Evolutionary conservation across 2,113 vertebrate species (phyloP).

Genomic region (Stictonetta naevosa): DNA sequence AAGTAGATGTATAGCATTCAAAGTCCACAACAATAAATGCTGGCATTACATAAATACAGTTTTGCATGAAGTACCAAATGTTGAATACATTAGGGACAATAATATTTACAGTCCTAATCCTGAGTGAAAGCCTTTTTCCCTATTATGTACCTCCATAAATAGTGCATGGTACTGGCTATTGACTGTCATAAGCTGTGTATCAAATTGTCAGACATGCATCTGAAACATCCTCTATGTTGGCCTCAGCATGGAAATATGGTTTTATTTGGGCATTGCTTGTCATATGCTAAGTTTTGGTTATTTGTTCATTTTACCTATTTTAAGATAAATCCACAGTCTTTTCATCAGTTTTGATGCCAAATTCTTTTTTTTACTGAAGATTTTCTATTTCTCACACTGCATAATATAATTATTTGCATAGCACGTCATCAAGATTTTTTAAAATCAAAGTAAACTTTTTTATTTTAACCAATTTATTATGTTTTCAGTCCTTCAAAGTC

Average conservation of each 20-base stretch:
- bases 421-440: not conserved
- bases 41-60: constrained; percentile 49
- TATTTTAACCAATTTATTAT: not conserved
- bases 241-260: not conserved
- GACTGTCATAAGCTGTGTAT: constrained; percentile 18
- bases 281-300: not conserved
- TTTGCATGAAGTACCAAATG: not conserved
- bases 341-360: not conserved
- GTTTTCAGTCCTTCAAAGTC: not conserved
- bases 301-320: not conserved
- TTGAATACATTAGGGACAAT: not conserved
- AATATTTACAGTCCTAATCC: not conserved
- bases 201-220: constrained; percentile 15
- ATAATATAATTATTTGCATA: not conserved
- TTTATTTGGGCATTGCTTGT: constrained; percentile 6
- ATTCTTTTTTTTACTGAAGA: not conserved
- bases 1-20: not conserved
- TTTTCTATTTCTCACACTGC: not conserved
- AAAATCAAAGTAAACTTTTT: not conserved
- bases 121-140: constrained; percentile 28
- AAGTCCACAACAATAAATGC: not conserved
- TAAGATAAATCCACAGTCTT: not conserved
- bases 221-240: not conserved
- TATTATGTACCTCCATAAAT: constrained; percentile 43
- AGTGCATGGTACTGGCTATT: constrained; percentile 51